These are phyloP conservation scores for Dolichotis patagonum DNA, from an alignment of 2,113 vertebrate species.

Conservation along the genomic window DNA sequence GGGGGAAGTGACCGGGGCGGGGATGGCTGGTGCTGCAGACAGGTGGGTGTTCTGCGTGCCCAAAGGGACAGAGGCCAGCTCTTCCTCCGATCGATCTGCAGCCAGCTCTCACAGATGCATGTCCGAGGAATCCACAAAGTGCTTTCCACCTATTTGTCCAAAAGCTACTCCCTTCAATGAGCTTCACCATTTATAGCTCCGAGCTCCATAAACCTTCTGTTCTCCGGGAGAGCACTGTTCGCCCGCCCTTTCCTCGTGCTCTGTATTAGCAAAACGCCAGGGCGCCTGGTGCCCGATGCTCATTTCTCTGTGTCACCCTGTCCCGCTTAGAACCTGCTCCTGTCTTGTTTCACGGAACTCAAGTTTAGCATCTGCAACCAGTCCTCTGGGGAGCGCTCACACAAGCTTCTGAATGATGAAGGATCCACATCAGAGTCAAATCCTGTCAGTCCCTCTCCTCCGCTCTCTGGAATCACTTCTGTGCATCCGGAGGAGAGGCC, in stretches of 20 bases:
- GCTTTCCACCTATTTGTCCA: slow-evolving; percentile 43
- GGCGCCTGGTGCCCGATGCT: not conserved
- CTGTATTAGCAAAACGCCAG: not conserved
- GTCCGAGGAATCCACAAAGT: not conserved
- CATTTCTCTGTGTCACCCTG: not conserved
- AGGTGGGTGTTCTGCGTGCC: not conserved
- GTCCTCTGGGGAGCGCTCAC: not conserved
- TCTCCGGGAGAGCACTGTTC: not conserved
- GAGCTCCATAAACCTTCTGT: slow-evolving; percentile 17
- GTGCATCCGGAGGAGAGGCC: not conserved
- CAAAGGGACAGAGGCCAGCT: not conserved
- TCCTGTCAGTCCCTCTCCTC: not conserved
- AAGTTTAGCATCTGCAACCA: not conserved
- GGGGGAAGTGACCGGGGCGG: not conserved
- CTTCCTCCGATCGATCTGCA: not conserved
- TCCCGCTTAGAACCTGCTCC: not conserved
- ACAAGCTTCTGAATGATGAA: not conserved
- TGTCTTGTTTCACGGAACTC: not conserved
- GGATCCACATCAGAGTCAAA: not conserved
- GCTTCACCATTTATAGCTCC: slow-evolving; percentile 50
- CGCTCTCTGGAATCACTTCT: not conserved
- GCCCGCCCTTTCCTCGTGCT: not conserved
- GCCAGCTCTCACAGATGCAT: not conserved
- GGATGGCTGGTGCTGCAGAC: not conserved
- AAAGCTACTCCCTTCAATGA: slow-evolving; percentile 12